These are phyloP conservation scores for Rallus crepitans DNA, from an alignment of 2,797 vertebrate genomes.

Conservation along the genomic window DNA sequence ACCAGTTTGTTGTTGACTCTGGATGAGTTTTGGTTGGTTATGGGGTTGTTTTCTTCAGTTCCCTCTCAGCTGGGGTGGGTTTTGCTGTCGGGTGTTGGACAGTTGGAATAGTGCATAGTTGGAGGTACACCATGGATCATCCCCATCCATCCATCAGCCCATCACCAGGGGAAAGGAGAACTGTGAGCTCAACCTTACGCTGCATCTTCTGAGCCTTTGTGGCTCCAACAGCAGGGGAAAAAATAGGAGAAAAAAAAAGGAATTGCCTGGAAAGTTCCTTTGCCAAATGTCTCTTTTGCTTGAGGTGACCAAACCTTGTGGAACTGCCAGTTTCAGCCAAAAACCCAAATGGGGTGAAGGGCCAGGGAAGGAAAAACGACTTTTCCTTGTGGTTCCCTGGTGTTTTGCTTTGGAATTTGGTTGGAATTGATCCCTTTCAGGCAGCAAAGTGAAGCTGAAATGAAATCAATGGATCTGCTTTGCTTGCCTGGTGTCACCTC, in stretches of 20 bases:
- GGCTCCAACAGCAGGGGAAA: background rate
- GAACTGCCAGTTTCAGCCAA: background rate
- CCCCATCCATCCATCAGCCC: background rate
- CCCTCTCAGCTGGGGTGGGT: background rate
- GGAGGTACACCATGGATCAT: background rate
- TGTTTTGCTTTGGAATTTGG: background rate
- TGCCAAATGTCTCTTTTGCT: constrained; percentile 23
- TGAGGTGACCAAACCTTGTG: constrained; percentile 8
- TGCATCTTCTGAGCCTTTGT: background rate
- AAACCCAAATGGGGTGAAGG: background rate
- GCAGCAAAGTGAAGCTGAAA: background rate
- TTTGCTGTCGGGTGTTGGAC: background rate
- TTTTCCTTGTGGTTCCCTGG: background rate
- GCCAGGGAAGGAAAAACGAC: background rate
- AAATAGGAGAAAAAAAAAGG: too few species aligned
- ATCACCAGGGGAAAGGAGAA: background rate
- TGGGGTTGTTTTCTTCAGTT: background rate
- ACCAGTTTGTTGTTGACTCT: background rate
- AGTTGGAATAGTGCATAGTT: fast-evolving
- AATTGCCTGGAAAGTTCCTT: background rate
- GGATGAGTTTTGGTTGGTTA: background rate
- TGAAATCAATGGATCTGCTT: background rate
- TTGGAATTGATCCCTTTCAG: background rate
- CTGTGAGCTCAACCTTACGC: background rate
- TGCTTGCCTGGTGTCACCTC: background rate